Evolutionary conservation across 2,113 vertebrate genomes (phyloP).

Genomic region (Apaloderma vittatum): DNA sequence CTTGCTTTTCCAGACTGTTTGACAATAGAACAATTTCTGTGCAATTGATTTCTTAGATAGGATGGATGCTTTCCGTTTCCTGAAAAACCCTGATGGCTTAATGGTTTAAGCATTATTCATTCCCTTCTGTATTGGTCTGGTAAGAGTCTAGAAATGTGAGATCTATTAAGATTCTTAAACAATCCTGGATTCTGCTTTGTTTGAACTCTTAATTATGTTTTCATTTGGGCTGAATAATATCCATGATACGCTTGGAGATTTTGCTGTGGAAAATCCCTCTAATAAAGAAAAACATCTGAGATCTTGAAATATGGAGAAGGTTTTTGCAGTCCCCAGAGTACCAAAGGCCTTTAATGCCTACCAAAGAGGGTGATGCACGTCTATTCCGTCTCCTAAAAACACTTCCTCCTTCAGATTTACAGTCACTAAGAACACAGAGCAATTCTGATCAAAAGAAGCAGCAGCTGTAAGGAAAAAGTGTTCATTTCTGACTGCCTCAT

Average conservation of each 20-base stretch:
- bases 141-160: constrained; percentile 8
- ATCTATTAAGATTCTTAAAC: constrained; percentile 5
- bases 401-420: constrained; percentile 66
- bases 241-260: neutral
- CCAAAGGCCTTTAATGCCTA: constrained; percentile 5
- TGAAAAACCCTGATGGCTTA: constrained; percentile 14
- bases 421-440: constrained; percentile 34
- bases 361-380: constrained; percentile 36
- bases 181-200: neutral
- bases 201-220: constrained; percentile 22
- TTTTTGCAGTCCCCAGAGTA: constrained; percentile 7
- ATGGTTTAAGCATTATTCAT: constrained; percentile 5
- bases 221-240: constrained; percentile 18
- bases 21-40: constrained; percentile 10
- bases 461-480: constrained; percentile 52
- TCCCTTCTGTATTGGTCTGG: constrained; percentile 1
- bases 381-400: constrained; percentile 49
- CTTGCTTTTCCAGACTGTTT: constrained; percentile 24
- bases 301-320: constrained; percentile 5
- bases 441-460: constrained; percentile 72
- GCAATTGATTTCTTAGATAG: constrained; percentile 41
- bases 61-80: constrained; percentile 52
- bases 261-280: constrained; percentile 47
- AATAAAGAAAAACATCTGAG: constrained; percentile 31
- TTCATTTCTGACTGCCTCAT: constrained; percentile 63